A percentile compares a stretch with the other conserved stretches of the same genome.
phyloP scores from a whole-genome alignment of 2,113 vertebrate genomes.

The Gracilinanus agilis region DNA sequence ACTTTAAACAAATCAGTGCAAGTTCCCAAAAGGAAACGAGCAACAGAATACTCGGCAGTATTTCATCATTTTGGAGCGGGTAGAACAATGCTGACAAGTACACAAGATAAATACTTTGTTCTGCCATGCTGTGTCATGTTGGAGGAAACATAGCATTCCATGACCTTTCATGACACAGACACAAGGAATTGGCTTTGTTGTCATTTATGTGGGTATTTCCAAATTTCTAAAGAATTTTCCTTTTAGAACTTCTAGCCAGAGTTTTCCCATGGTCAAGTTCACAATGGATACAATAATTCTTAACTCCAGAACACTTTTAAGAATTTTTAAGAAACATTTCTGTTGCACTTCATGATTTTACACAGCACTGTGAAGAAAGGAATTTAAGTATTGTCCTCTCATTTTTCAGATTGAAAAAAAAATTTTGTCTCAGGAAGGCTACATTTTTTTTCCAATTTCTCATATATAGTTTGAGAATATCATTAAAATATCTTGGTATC shows the following conservation, averaged over 20 bases:
- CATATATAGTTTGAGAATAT: not conserved
- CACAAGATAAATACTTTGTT: slow-evolving; percentile 86
- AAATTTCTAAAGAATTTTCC: slow-evolving; percentile 48
- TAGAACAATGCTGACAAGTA: slow-evolving; percentile 84
- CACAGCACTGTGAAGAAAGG: not conserved
- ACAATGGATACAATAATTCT: not conserved
- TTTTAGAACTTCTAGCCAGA: slow-evolving; percentile 49
- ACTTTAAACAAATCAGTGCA: slow-evolving; percentile 81
- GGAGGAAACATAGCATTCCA: slow-evolving; percentile 79
- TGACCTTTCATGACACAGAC: slow-evolving; percentile 82
- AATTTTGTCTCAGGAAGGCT: not conserved
- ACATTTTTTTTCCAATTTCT: not conserved
- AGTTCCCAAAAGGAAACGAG: slow-evolving; percentile 80
- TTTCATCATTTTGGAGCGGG: slow-evolving; percentile 81
- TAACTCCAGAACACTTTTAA: not conserved
- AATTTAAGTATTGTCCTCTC: not conserved
- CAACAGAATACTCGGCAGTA: slow-evolving; percentile 75
- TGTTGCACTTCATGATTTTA: not conserved
- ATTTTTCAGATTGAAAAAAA: not conserved
- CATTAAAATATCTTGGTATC: not conserved
- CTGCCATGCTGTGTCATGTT: slow-evolving; percentile 82
- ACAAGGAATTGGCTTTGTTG: slow-evolving; percentile 45
- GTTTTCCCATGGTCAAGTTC: slow-evolving; percentile 8
- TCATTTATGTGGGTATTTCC: accelerated
- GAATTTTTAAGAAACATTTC: not conserved